Conservation (phyloP, 2,888 invertebrate genomes). For the Amiota communis region DNA sequence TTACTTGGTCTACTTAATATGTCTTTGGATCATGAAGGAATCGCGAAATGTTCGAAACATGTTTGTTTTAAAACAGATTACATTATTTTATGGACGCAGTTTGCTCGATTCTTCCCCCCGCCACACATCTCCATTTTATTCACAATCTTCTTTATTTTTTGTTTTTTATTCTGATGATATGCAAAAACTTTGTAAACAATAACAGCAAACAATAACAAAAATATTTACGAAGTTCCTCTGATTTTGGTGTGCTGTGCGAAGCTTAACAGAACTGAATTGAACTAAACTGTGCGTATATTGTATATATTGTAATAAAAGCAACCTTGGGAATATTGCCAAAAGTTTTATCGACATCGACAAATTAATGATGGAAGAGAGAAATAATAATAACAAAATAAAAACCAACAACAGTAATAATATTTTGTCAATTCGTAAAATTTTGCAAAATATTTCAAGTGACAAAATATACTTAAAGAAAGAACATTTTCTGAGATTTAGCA, state of each 20-base stretch:
- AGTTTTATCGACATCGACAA: constrained; percentile 65
- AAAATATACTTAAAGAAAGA: constrained; percentile 13
- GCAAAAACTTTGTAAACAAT: constrained; percentile 67
- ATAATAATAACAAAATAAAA: constrained; percentile 31
- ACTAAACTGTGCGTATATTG: too few species aligned
- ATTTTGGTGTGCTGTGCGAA: too few species aligned
- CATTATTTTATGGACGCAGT: constrained; percentile 66
- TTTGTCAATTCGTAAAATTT: background rate
- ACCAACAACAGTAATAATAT: constrained; percentile 47
- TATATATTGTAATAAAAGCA: constrained; percentile 43
- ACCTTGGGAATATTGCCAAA: constrained; percentile 64
- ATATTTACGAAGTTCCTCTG: constrained; percentile 46
- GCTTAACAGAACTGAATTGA: constrained; percentile 38
- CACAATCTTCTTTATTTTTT: constrained; percentile 14
- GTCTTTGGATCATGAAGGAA: constrained; percentile 54
- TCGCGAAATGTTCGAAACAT: constrained; percentile 66
- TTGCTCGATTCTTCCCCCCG: constrained; percentile 32
- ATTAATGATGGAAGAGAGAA: constrained; percentile 53
- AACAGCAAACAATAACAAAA: constrained; percentile 47
- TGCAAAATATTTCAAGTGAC: constrained; percentile 14
- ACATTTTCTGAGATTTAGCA: constrained; percentile 14
- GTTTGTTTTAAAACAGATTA: constrained; percentile 65
- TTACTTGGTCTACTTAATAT: constrained; percentile 54
- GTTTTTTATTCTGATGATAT: constrained; percentile 53
- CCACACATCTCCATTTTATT: background rate